A percentile compares a stretch with the other conserved stretches of the same genome.
Evolutionary conservation across 2,113 vertebrate species (phyloP).

Genomic region (Diadophis punctatus): DNA sequence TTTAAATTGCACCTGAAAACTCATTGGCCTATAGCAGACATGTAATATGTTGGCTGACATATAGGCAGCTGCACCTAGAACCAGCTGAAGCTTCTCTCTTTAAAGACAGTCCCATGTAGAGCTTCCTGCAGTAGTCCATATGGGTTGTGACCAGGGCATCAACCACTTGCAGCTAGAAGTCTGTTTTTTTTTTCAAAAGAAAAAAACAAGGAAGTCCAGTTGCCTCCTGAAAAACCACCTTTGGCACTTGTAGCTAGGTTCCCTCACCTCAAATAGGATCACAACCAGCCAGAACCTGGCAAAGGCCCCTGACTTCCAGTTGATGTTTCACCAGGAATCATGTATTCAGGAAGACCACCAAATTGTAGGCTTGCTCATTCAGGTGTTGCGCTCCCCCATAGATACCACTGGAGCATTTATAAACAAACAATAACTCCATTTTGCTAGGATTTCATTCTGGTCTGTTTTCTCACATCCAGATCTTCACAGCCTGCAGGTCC

Average conservation of each 20-base stretch:
- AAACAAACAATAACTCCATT: background rate
- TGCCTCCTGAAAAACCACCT: too few species aligned
- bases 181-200: too few species aligned
- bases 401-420: background rate
- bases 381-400: background rate
- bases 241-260: background rate
- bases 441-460: background rate
- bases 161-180: background rate
- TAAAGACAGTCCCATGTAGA: background rate
- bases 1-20: background rate
- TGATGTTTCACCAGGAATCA: background rate
- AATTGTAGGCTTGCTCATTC: background rate
- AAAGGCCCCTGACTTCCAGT: too few species aligned
- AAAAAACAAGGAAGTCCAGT: too few species aligned
- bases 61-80: background rate
- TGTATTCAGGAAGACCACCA: background rate
- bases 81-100: background rate
- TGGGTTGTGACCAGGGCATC: background rate
- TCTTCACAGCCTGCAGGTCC: background rate
- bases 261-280: background rate
- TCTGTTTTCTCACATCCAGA: background rate
- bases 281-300: background rate
- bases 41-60: background rate
- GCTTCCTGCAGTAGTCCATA: background rate
- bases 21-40: background rate